Percentiles rank a stretch among this genome's conserved stretches.
Conservation (phyloP, 2,888 invertebrate species). For the Clitarchus hookeri region DNA sequence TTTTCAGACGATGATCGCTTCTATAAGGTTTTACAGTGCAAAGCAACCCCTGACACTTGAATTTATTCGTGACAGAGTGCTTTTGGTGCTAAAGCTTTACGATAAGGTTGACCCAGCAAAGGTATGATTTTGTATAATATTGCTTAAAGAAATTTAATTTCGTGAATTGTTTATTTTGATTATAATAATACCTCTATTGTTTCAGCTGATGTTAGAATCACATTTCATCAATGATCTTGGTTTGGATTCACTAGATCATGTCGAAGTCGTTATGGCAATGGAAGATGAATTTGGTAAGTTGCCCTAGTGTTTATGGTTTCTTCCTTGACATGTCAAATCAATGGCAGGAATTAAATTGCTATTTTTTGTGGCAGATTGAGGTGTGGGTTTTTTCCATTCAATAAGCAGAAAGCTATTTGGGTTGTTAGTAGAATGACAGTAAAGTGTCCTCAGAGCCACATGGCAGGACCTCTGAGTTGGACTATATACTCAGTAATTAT, state of each 20-base stretch:
- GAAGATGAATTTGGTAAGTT: slow-evolving; percentile 93
- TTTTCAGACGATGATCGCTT: slow-evolving; percentile 51
- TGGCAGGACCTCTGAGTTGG: no score
- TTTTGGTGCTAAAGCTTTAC: slow-evolving; percentile 94
- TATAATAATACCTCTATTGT: slow-evolving; percentile 47
- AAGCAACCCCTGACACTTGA: slow-evolving; percentile 80
- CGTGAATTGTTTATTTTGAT: background rate
- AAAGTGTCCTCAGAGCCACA: no score
- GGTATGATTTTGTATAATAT: slow-evolving; percentile 63
- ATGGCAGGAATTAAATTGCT: no score
- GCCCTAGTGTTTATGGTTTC: no score
- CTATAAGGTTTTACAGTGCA: slow-evolving; percentile 62
- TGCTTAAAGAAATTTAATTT: background rate
- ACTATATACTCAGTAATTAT: no score
- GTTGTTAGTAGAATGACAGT: no score
- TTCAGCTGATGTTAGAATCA: slow-evolving; percentile 86
- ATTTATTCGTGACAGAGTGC: slow-evolving; percentile 84
- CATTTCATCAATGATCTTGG: slow-evolving; percentile 98
- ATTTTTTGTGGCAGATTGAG: no score
- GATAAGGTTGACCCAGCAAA: slow-evolving; percentile 94
- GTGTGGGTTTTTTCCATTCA: no score
- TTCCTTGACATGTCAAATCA: no score
- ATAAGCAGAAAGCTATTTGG: no score
- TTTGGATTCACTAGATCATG: slow-evolving; percentile 97
- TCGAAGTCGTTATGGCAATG: slow-evolving; percentile 99